Evolutionary conservation across 2,113 vertebrate species (phyloP).

Genomic region (Phalacrocorax brasilianus): DNA sequence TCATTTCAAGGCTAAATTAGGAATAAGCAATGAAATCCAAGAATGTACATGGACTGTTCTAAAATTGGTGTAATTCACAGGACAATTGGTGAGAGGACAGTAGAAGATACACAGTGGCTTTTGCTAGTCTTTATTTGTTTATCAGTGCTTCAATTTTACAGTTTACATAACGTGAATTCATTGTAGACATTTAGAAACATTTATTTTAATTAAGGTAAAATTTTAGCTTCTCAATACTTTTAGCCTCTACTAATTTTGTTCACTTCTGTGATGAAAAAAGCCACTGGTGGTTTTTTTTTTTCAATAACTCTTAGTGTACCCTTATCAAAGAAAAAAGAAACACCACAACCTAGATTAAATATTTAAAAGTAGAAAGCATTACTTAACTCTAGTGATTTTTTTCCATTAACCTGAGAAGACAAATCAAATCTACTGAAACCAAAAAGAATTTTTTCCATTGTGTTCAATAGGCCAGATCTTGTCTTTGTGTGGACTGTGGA

Average conservation of each 20-base stretch:
- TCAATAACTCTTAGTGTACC: rapidly evolving
- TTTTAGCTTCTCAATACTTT: background rate
- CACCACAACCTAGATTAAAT: background rate
- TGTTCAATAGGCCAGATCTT: background rate
- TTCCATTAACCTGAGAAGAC: background rate
- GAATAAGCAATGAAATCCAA: background rate
- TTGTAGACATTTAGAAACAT: background rate
- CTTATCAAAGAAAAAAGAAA: background rate
- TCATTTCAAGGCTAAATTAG: background rate
- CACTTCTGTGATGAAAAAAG: background rate
- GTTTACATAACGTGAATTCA: background rate
- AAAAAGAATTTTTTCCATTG: rapidly evolving
- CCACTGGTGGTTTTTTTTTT: background rate
- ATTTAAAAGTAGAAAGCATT: background rate
- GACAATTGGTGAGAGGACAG: background rate
- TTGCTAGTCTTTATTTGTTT: background rate
- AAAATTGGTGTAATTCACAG: background rate
- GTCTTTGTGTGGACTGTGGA: background rate
- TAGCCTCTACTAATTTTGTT: rapidly evolving
- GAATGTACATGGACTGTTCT: background rate
- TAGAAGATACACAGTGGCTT: background rate
- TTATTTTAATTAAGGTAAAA: background rate
- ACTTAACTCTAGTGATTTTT: background rate
- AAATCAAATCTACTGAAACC: background rate
- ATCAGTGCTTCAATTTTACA: background rate